A percentile compares a stretch with the other conserved stretches of the same genome.
Conservation (phyloP, 2,113 vertebrate species). For the Caretta caretta region DNA sequence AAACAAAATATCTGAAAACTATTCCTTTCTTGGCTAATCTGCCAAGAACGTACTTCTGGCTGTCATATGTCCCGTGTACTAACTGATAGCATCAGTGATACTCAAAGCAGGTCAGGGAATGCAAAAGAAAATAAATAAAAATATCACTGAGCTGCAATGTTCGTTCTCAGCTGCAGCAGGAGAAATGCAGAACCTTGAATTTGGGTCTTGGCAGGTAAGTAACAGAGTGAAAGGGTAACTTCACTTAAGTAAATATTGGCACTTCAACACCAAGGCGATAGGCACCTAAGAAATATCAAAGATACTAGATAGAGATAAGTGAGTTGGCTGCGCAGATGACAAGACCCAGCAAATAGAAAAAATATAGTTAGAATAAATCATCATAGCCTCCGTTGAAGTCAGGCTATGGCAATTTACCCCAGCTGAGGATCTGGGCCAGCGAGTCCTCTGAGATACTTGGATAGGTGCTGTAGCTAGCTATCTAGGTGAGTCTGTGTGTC, state of each 20-base stretch:
- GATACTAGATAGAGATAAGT: neutral
- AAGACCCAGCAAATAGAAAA: neutral
- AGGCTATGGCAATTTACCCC: neutral
- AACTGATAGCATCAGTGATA: neutral
- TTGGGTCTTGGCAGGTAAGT: neutral
- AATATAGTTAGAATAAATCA: constrained; percentile 12
- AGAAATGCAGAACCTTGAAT: neutral
- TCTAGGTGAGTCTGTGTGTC: neutral
- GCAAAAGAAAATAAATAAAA: neutral
- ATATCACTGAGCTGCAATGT: neutral
- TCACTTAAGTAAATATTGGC: neutral
- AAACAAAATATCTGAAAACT: neutral
- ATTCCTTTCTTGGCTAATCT: neutral
- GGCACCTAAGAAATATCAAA: neutral
- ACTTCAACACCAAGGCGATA: neutral
- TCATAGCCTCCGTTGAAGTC: constrained; percentile 26
- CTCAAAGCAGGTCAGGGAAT: neutral
- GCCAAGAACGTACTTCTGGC: neutral
- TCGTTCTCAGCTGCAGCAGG: neutral
- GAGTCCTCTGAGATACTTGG: neutral
- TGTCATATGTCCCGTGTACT: neutral
- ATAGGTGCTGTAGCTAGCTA: neutral
- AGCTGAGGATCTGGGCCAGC: neutral
- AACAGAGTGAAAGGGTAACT: neutral
- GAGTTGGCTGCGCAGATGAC: neutral